phyloP scores from a whole-genome alignment of 1,140 invertebrate species.

The Drosophila baimaii region DNA sequence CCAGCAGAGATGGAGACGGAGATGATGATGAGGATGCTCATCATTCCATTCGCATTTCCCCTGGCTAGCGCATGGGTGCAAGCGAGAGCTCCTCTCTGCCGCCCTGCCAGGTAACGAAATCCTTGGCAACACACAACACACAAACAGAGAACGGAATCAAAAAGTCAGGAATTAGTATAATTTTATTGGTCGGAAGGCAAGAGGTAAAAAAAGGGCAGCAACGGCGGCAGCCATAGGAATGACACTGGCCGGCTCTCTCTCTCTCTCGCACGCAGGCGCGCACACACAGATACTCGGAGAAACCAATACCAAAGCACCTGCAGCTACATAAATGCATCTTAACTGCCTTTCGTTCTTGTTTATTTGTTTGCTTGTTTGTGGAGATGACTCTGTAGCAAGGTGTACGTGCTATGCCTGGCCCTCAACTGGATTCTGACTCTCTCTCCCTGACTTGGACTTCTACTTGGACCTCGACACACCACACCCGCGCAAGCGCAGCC shows the following conservation, averaged over 20 bases:
- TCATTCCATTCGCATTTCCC: constrained; percentile 36
- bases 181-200: constrained; percentile 79
- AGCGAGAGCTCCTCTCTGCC: constrained; percentile 52
- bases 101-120: constrained; percentile 66
- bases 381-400: constrained; percentile 64
- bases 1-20: constrained; percentile 34
- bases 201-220: constrained; percentile 58
- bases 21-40: constrained; percentile 53
- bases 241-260: constrained; percentile 64
- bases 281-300: constrained; percentile 42
- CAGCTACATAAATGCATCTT: constrained; percentile 74
- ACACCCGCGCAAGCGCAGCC: constrained; percentile 73
- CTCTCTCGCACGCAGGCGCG: constrained; percentile 58
- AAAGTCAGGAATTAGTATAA: constrained; percentile 83
- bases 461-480: constrained; percentile 53
- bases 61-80: constrained; percentile 34
- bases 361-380: constrained; percentile 57
- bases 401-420: constrained; percentile 17
- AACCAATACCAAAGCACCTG: constrained; percentile 41
- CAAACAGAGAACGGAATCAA: constrained; percentile 78
- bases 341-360: constrained; percentile 58
- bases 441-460: background rate
- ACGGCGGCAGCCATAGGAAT: constrained; percentile 64
- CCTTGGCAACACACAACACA: constrained; percentile 66
- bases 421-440: constrained; percentile 7